phyloP scores from a whole-genome alignment of 1,140 invertebrate species.

The Diorhabda carinulata region DNA sequence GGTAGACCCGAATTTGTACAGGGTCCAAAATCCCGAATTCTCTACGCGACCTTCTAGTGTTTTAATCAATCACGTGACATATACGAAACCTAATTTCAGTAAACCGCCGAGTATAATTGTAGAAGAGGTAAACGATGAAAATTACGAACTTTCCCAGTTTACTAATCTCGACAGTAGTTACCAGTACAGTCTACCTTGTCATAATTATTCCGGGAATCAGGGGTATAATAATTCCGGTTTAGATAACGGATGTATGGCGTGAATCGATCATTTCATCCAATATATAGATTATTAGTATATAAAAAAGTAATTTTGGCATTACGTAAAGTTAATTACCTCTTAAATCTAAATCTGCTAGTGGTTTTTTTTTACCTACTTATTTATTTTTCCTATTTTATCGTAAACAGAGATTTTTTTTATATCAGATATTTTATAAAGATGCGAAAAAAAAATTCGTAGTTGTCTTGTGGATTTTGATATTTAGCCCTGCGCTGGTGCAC shows the following conservation, averaged over 20 bases:
- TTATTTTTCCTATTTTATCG: no score
- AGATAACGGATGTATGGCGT: constrained; percentile 48
- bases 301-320: no score
- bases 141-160: constrained; percentile 36
- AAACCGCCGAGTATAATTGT: constrained; percentile 43
- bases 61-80: constrained; percentile 28
- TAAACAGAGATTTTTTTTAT: no score
- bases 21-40: constrained; percentile 27
- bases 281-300: no score
- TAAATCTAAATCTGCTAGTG: no score
- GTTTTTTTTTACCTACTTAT: no score
- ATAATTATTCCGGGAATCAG: constrained; percentile 39
- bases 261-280: constrained; percentile 7
- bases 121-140: constrained; percentile 37
- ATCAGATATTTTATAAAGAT: no score
- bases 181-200: constrained; percentile 38
- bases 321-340: no score
- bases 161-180: constrained; percentile 40
- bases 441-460: no score
- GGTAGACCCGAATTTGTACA: constrained; percentile 28
- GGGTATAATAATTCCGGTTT: constrained; percentile 37
- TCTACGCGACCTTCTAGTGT: constrained; percentile 30
- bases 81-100: constrained; percentile 28
- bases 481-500: no score
- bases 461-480: no score